phyloP scores from a whole-genome alignment of 2,797 vertebrate species.

The Coracias cyanogaster region DNA sequence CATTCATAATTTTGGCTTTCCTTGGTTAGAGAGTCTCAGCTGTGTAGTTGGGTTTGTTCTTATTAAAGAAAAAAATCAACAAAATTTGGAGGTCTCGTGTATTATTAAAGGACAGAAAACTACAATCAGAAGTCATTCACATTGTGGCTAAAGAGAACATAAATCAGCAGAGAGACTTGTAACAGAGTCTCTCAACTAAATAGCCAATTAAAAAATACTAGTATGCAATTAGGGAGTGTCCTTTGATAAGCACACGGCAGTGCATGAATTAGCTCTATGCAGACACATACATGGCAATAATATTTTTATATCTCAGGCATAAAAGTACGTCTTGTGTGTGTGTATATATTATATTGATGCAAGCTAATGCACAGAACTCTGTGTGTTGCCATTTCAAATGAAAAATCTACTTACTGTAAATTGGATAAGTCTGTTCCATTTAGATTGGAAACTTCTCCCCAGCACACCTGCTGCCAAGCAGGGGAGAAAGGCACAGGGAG shows the following conservation, averaged over 20 bases:
- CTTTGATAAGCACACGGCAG: neutral
- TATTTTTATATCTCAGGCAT: neutral
- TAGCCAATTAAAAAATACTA: slow-evolving; percentile 13
- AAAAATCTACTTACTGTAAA: slow-evolving; percentile 13
- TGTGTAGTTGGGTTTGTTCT: neutral
- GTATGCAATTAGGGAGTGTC: neutral
- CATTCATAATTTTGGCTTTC: neutral
- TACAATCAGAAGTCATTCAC: neutral
- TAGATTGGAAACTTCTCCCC: neutral
- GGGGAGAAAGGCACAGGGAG: neutral
- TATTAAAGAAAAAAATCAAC: neutral
- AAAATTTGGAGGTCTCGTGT: neutral
- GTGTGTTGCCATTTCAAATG: neutral
- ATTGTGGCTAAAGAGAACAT: neutral
- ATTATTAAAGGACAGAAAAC: neutral
- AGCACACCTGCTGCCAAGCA: neutral
- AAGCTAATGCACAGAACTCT: neutral
- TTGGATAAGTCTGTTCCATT: neutral
- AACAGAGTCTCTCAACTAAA: neutral
- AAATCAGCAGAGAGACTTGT: neutral
- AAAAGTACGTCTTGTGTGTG: neutral
- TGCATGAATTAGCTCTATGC: neutral
- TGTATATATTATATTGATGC: neutral
- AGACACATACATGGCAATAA: neutral
- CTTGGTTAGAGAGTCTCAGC: neutral